These are phyloP conservation scores for Anniella stebbinsi DNA, from an alignment of 2,797 vertebrate genomes.

Conservation along the genomic window DNA sequence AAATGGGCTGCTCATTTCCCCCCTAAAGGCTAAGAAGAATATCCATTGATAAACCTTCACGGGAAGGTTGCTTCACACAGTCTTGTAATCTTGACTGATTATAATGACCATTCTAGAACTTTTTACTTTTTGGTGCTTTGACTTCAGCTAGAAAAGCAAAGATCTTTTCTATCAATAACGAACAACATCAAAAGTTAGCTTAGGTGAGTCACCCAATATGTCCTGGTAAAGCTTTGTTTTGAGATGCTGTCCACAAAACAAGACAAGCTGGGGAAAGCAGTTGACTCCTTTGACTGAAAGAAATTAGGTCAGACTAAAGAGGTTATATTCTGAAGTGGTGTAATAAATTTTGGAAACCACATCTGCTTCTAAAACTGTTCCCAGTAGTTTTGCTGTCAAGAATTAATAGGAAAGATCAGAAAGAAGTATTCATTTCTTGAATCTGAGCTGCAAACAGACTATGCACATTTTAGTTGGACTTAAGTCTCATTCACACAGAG, in stretches of 20 bases:
- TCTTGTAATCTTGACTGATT: conserved; percentile 20
- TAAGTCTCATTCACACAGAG: not conserved
- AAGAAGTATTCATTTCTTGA: not conserved
- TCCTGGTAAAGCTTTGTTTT: conserved; percentile 8
- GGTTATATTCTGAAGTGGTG: conserved; percentile 31
- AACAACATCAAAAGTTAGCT: conserved; percentile 9
- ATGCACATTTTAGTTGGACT: not conserved
- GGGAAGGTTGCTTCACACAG: conserved; percentile 4
- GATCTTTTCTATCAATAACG: not conserved
- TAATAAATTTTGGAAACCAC: conserved; percentile 39
- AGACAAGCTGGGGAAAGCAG: not conserved
- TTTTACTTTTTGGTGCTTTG: not conserved
- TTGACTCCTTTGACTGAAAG: conserved; percentile 30
- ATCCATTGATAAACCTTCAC: not conserved
- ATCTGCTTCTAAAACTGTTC: conserved; percentile 40
- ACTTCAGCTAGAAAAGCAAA: not conserved
- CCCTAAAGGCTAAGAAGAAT: not conserved
- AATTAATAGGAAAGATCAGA: conserved; percentile 20
- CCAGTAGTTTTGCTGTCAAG: conserved; percentile 4
- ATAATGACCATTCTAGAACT: not conserved
- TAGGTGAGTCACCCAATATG: not conserved
- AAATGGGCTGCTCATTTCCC: not conserved
- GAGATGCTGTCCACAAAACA: not conserved
- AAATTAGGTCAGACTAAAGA: conserved; percentile 44
- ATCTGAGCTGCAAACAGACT: not conserved